Percentiles rank a stretch among this genome's conserved stretches.
Conservation (phyloP, 1,140 invertebrate genomes). For the Chrysoperla carnea region DNA sequence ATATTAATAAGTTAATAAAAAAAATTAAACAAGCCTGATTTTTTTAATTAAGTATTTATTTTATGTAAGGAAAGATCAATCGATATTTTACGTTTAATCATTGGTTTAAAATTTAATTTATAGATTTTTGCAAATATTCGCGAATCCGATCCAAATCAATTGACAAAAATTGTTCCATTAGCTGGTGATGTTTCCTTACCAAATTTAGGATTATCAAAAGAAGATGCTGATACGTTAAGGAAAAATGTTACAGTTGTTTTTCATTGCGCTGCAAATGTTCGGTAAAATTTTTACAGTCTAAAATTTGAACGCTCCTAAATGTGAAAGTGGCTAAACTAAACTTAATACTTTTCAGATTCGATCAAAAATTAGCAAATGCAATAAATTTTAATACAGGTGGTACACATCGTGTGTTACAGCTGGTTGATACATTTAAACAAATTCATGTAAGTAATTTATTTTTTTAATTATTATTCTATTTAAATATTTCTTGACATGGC, state of each 20-base stretch:
- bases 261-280: constrained; percentile 79
- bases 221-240: constrained; percentile 22
- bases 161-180: constrained; percentile 32
- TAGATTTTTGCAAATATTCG: no score
- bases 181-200: constrained; percentile 44
- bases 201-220: constrained; percentile 45
- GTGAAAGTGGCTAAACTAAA: no score
- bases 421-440: constrained; percentile 47
- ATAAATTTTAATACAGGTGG: constrained; percentile 48
- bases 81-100: no score
- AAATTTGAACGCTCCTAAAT: no score
- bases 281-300: constrained; percentile 12
- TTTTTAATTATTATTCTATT: not conserved
- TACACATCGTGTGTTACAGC: constrained; percentile 41
- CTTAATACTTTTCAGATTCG: constrained; percentile 65
- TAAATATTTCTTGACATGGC: not conserved
- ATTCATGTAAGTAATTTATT: constrained; percentile 32
- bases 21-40: no score
- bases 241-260: constrained; percentile 62
- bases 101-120: no score
- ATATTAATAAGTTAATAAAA: no score
- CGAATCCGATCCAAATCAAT: no score
- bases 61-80: no score
- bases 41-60: no score
- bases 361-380: constrained; percentile 60